Evolutionary conservation across 2,888 invertebrate genomes (phyloP), one percentile per base, ranked within the genome.

Genomic region (Ditula angustiorana): DNA sequence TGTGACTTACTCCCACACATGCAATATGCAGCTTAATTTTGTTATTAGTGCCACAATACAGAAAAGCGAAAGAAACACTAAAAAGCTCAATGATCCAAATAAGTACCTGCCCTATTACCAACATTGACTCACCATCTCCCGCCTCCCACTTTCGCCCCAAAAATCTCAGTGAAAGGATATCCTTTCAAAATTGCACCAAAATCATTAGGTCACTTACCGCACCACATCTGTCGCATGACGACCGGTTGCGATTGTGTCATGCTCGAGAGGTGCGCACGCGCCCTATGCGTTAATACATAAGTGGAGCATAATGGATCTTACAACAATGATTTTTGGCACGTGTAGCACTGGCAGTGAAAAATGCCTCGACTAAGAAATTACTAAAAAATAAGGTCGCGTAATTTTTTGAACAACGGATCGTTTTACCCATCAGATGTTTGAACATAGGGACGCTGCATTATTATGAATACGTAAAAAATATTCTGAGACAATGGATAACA

Each of bases 201-300:
- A 59, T 46, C 52, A 41, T 58, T 53, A 63, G 58, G 63, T 58
- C 63, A 63, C 52, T 30, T 28, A 16, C 19, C 19, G 11, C 16
- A 5, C 2, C 16, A 5, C 2, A 24, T 30, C 19, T 49, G 49
- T 37, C 23, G 35, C 16, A 10, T 26, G 28, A 33, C 49, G 52
- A 59, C 64, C 59, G 58, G 64, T 59, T 47, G 13, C 21, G 46
- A 53, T 64, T 64, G 49, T 50, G 63, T 46, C 63, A 64, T 19
- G 21, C 8, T 13, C 10, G 7, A 5, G 13, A 0, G 13, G 16
- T 19, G 37, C 49, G 24, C 28, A 24, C 28, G 55, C 41, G 41
- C 62, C 50, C 49, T 57, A 16, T 28, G 28, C 8, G 16, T n/a
- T n/a, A n/a, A 46, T 46, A 10, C 24, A 23, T n/a, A 46, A 46